phyloP scores from a whole-genome alignment of 2,113 vertebrate genomes.

The Anser cygnoides region DNA sequence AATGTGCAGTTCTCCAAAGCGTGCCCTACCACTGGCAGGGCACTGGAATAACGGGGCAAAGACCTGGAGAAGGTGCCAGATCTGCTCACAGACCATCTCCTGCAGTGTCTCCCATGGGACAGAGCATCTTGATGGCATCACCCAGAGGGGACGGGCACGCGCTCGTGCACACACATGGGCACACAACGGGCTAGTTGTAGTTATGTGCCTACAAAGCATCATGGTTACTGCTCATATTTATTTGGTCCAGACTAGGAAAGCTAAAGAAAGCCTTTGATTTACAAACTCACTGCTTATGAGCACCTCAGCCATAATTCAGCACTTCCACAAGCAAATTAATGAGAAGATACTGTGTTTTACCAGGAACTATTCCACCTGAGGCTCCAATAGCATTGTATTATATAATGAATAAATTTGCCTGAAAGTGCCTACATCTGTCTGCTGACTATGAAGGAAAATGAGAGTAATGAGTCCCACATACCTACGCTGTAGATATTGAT shows the following conservation, averaged over 20 bases:
- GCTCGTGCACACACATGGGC: not conserved
- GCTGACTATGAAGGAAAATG: not conserved
- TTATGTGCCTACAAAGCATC: not conserved
- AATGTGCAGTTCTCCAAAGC: not conserved
- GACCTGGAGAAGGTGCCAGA: too few species aligned
- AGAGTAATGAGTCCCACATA: not conserved
- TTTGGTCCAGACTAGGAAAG: not conserved
- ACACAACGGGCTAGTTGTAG: too few species aligned
- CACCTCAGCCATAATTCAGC: not conserved
- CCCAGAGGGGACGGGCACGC: not conserved
- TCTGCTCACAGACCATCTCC: fast-evolving
- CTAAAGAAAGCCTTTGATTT: not conserved
- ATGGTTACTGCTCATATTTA: not conserved
- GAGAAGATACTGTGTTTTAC: not conserved
- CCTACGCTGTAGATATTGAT: not conserved
- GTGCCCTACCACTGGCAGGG: not conserved
- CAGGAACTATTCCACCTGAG: not conserved
- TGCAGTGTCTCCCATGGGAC: not conserved
- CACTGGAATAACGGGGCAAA: not conserved
- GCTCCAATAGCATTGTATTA: not conserved
- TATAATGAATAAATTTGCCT: not conserved
- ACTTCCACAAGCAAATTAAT: not conserved
- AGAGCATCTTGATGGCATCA: not conserved
- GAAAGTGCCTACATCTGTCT: not conserved
- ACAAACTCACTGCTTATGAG: not conserved